These are phyloP conservation scores for Oncorhynchus kisutch DNA, from an alignment of 2,113 vertebrate species.

Conservation along the genomic window DNA sequence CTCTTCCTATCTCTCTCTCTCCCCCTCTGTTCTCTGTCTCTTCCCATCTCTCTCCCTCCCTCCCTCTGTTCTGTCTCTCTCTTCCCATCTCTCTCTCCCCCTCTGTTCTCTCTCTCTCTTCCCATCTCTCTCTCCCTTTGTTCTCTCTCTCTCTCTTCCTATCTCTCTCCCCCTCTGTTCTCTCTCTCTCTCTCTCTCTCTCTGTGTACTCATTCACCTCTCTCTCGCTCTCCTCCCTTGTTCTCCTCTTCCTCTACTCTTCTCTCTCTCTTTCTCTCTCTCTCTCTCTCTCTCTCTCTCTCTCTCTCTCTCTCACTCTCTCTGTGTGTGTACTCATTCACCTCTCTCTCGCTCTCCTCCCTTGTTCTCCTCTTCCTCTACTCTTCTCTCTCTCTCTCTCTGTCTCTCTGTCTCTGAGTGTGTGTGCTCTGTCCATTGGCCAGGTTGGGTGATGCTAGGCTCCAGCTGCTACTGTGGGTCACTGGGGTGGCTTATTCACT, in stretches of 20 bases:
- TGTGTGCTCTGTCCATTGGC: not conserved
- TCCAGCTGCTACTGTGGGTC: not conserved
- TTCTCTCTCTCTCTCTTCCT: too few species aligned
- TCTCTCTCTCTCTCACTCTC: not conserved
- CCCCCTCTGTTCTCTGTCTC: too few species aligned
- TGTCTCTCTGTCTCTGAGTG: not conserved
- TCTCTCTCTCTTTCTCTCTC: too few species aligned
- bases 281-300: not conserved
- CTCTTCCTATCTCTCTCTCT: not conserved
- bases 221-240: not conserved
- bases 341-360: not conserved
- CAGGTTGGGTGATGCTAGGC: not conserved
- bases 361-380: too few species aligned
- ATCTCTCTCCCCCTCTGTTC: not conserved
- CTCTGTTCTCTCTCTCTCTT: too few species aligned
- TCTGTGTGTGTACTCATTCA: not conserved
- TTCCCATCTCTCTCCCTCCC: not conserved
- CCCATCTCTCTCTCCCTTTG: too few species aligned
- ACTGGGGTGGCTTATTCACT: not conserved
- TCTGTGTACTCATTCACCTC: too few species aligned
- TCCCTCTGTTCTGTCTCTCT: not conserved
- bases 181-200: too few species aligned
- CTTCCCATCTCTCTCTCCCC: not conserved
- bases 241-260: accelerated
- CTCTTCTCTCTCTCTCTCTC: too few species aligned